Percentiles rank a stretch among this genome's conserved stretches.
Evolutionary conservation across 2,113 vertebrate species (phyloP).

Genomic region (Anhinga anhinga): DNA sequence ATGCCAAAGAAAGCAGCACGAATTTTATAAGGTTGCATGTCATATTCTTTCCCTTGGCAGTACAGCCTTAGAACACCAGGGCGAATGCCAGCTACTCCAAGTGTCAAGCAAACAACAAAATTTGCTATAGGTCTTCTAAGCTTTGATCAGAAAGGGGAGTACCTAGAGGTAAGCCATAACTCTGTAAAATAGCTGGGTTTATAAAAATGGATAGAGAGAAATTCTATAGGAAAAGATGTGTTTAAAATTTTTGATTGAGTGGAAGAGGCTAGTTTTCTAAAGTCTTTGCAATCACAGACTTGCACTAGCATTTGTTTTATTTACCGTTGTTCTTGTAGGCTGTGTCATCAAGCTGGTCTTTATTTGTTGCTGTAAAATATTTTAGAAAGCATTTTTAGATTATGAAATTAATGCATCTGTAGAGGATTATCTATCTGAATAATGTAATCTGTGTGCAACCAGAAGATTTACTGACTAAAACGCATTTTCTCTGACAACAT

Average conservation of each 20-base stretch:
- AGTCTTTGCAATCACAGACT: rapidly evolving
- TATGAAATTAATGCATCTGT: constrained; percentile 35
- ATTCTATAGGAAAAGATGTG: not conserved
- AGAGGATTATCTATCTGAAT: constrained; percentile 3
- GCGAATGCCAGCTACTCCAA: not conserved
- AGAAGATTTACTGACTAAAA: not conserved
- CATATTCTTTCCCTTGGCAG: constrained; percentile 43
- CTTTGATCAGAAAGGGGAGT: not conserved
- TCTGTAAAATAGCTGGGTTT: not conserved
- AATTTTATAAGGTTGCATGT: constrained; percentile 26
- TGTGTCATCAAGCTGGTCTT: not conserved
- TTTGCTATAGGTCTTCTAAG: not conserved
- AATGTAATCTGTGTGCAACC: not conserved
- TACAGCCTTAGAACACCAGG: constrained; percentile 20
- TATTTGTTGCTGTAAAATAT: not conserved
- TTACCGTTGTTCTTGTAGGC: not conserved
- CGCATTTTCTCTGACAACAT: not conserved
- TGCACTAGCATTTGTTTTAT: not conserved
- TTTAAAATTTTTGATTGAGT: not conserved
- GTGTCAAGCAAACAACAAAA: not conserved
- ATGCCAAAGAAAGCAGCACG: constrained; percentile 62
- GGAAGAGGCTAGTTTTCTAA: not conserved
- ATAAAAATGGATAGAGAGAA: not conserved
- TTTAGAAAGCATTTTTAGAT: not conserved
- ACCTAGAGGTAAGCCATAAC: not conserved